Percentiles rank a stretch among this genome's conserved stretches.
These are phyloP conservation scores for Zingel zingel DNA, from an alignment of 2,113 vertebrate species.

Conservation along the genomic window DNA sequence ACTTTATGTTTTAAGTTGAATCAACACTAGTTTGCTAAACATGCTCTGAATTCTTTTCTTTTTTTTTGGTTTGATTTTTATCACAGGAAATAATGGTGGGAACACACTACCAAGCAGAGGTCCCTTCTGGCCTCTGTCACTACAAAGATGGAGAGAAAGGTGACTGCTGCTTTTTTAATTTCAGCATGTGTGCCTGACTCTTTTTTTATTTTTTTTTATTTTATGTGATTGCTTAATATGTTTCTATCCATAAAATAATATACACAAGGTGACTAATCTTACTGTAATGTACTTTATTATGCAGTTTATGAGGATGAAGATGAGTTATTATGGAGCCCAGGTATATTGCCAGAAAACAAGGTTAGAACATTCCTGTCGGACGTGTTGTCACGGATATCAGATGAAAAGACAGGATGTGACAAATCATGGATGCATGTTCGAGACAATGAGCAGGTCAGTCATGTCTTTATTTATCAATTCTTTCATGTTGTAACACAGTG, in stretches of 20 bases:
- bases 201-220: too few relatives aligned
- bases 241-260: neutral
- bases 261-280: neutral
- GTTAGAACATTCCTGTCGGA: constrained; percentile 93
- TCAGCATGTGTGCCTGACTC: neutral
- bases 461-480: neutral
- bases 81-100: constrained; percentile 98
- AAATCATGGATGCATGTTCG: constrained; percentile 87
- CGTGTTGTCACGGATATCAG: constrained; percentile 86
- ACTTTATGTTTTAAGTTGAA: neutral
- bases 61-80: neutral
- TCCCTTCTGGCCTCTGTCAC: constrained; percentile 90
- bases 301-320: constrained; percentile 94
- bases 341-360: constrained; percentile 89
- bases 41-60: neutral
- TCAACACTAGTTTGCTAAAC: neutral
- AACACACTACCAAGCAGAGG: constrained; percentile 95
- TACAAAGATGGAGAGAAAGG: constrained; percentile 87
- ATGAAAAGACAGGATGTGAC: constrained; percentile 85
- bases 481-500: neutral
- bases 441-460: constrained; percentile 94
- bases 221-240: neutral
- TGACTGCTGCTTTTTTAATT: constrained; percentile 64
- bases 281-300: constrained; percentile 3
- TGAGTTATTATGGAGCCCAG: constrained; percentile 94